Evolutionary conservation across 2,113 vertebrate genomes (phyloP), one percentile per base, ranked within the genome.

Genomic region (Myiagra hebetior): DNA sequence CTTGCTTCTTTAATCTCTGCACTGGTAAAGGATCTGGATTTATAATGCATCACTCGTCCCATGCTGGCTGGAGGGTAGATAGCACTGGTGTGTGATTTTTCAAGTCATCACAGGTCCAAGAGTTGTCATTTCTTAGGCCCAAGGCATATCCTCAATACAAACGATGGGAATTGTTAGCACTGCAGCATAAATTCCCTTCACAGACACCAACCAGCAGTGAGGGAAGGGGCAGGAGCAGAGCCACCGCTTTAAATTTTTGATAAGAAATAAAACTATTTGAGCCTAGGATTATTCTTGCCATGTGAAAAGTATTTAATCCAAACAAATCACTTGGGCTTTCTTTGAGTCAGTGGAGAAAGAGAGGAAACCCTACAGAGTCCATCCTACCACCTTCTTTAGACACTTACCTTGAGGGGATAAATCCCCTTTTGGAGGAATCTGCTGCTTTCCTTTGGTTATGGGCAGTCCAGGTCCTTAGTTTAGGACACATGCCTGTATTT

Each of bases 1-100:
- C 73, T 94, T 90, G 47, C 75, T 81, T 89, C 77, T 96, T 95
- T 96, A 96, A 95, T 97, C 85, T 88, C 72, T 85, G 39, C 64
- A 67, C 31, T 35, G 47, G 52, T 93, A 91, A 81, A 90, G 82
- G 92, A 90, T 88, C 75, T 95, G 85, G 68, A 96, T 96, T 97
- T 95, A 94, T 93, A 93, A 93, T 63, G 91, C 92, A 91, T 93
- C 92, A 91, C 49, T 94, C 5, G 7, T 94, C 79, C 83, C 64
- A 15, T 88, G 67, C 35, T 96, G 90, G 83, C 96, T 92, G 91
- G 86, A 95, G 95, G 96, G 86, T 47, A 80, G 83, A 87, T 44
- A 95, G 64, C 86, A 75, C 7, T 30, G 75, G 39, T 81, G 87
- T 44, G 4, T 84, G 90, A 86, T 83, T 81, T 94, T 95, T 97